Conservation (phyloP, 2,113 vertebrate species). For the Pongo pygmaeus region DNA sequence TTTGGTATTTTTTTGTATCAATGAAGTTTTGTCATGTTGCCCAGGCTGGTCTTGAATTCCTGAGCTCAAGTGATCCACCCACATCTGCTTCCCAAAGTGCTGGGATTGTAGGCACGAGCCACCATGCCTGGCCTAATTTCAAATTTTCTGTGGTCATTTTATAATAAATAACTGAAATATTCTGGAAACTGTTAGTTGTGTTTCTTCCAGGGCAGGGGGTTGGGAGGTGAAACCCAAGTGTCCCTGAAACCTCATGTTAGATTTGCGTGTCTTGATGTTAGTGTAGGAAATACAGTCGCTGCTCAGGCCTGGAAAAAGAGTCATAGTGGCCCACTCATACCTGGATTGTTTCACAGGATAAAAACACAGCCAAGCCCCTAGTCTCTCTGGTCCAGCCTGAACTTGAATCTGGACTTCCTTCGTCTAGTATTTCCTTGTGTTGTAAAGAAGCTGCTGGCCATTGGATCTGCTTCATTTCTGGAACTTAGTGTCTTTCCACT, state of each 20-base stretch:
- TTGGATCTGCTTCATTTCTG: not conserved
- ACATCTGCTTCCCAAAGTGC: too few species aligned
- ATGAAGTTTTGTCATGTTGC: too few species aligned
- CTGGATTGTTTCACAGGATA: not conserved
- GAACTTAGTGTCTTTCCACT: not conserved
- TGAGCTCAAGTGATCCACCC: too few species aligned
- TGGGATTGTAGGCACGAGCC: too few species aligned
- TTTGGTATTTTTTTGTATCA: too few species aligned
- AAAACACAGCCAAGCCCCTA: not conserved
- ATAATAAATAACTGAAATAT: constrained; percentile 47
- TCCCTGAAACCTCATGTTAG: not conserved
- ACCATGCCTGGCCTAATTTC: not conserved
- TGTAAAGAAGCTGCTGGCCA: not conserved
- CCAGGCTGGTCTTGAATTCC: too few species aligned
- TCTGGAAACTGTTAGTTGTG: not conserved
- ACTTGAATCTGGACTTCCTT: not conserved
- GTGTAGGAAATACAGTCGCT: not conserved
- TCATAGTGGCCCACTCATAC: not conserved
- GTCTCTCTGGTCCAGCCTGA: not conserved
- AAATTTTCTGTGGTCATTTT: constrained; percentile 42
- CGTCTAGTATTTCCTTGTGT: not conserved
- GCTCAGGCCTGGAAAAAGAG: not conserved
- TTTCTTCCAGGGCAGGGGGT: not conserved
- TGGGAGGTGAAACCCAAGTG: not conserved
- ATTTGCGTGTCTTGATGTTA: not conserved